A percentile compares a stretch with the other conserved stretches of the same genome.
Evolutionary conservation across 1,140 invertebrate species (phyloP).

Genomic region (Cepaea nemoralis): DNA sequence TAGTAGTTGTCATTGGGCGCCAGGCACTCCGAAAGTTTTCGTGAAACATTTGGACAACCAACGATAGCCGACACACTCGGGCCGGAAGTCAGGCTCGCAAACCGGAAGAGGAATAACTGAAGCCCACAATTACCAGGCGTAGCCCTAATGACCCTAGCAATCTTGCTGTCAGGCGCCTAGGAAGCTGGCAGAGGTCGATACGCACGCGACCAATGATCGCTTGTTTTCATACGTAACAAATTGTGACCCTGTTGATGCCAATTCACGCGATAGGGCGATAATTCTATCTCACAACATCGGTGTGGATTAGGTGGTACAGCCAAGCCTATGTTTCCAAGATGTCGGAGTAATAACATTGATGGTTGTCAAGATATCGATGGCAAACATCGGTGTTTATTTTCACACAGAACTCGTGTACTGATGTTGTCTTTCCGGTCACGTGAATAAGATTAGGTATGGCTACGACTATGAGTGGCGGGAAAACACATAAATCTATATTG

Average conservation of each 20-base stretch:
- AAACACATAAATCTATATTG: too few species aligned
- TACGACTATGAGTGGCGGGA: too few species aligned
- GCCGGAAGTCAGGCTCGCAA: constrained; percentile 18
- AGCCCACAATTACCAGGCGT: constrained; percentile 25
- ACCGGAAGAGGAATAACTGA: constrained; percentile 30
- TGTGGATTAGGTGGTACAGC: not conserved
- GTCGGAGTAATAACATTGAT: not conserved
- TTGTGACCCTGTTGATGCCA: constrained; percentile 5
- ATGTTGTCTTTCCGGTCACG: too few species aligned
- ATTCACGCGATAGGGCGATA: not conserved
- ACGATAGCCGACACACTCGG: constrained; percentile 18
- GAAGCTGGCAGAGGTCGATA: constrained; percentile 11
- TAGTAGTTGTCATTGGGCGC: not conserved
- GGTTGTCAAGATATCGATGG: not conserved
- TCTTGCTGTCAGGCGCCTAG: constrained; percentile 23
- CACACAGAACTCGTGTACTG: not conserved
- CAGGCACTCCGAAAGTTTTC: not conserved
- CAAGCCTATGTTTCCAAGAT: not conserved
- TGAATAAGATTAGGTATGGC: too few species aligned
- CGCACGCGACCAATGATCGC: constrained; percentile 26
- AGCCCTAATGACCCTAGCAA: constrained; percentile 28
- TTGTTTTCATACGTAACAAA: constrained; percentile 33
- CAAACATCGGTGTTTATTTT: not conserved
- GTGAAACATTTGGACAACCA: constrained; percentile 9
- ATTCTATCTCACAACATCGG: not conserved